Base-by-base conservation (phyloP, 35 echinoderm and acorn worm species). In the Diadema setosum region DNA sequence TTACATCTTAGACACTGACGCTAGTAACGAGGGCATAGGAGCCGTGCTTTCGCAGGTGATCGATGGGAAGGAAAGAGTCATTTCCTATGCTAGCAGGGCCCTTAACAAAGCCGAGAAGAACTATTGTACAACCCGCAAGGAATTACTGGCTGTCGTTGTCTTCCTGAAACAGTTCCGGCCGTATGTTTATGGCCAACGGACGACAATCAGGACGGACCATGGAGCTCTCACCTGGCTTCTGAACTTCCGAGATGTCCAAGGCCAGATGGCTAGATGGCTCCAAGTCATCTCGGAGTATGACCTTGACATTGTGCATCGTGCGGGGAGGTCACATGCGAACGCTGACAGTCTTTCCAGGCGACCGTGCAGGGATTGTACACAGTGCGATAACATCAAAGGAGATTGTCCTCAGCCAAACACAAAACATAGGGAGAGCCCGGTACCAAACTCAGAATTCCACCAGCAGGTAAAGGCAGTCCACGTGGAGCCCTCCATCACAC, bases 1-100 rank as follows among this genome's bases (percentile, higher is more conserved):
- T 6, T 90, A 83, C 39, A 83, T 90, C 7, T 81, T 90, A 24
- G 87, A 90, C 31, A 83, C 87, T 17, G 76, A 90, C 37, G 87
- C 58, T 31, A 83, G 76, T 67, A 45, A 75, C 48, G 34, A 50
- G 17, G 70, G 65, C 3, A 39, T 75, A 8, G 85, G 65, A 21
- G 61, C 33, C 44, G 84, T 87, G 5, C n/a, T 87, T 16, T 88
- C 86, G 39, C 67, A 88, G 33, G 20, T 33, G 27, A 74, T 83
- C 46, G 34, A 83, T 84, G 81, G 88, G 5, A 11, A 83, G 57
- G 88, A 83, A 42, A 27, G 42, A 17, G 76, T 64, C 3, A 82
- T 90, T 37, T 33, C 44, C 5, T 83, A 83, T 35, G 32, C 16
- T 40, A 89, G 87, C 50, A 49, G 56, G 21, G 35, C 39, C 1